Evolutionary conservation across 2,888 invertebrate species (phyloP), one percentile per base, ranked within the genome.

Genomic region (Ditula angustiorana): DNA sequence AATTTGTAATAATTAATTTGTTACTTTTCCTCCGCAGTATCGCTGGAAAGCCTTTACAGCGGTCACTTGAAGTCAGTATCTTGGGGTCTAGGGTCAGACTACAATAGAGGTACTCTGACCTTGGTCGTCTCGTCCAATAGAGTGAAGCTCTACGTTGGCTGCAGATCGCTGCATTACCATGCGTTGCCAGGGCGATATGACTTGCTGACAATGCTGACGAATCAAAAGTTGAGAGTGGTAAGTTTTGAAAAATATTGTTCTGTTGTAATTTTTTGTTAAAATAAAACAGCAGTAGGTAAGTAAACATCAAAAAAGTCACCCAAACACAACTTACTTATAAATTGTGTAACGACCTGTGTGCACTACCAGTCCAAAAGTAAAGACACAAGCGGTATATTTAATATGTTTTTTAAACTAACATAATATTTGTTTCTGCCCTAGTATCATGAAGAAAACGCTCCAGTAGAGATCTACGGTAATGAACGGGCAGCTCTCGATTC

Each of bases 61-160:
- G 95, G 94, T 8, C 87, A 93, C 66, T 81, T 94, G 2, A 93
- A 94, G 64, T 90, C 93, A 8, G 94, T 95, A 61, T 95, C 95
- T 65, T 94, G 96, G 84, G 91, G 93, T 5, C 90, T 96, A 21
- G 94, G 94, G 26, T 87, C 92, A 10, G 81, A 95, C n/a, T n/a
- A n/a, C 50, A 86, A 93, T 50, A 93, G 93, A 19, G 90, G 92
- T 1, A 90, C 93, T 3, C 81, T 94, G 0, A 87, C 95, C 3
- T 87, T 94, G 60, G 94, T 94, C 10, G 84, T 95, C 67, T 94
- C 94, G 0, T 90, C 94, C 0, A 94, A 94, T 2, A 93, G 93
- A 69, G 93, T 96, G 19, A 94, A 94, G 71, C 83, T 96, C 26
- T 94, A 94, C 72, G 92, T 95, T 2, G 95, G 96, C 72, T 96